Percentiles rank a stretch among this genome's conserved stretches.
These are phyloP conservation scores for Ammodytes marinus DNA, from an alignment of 2,113 vertebrate genomes.

Conservation along the genomic window DNA sequence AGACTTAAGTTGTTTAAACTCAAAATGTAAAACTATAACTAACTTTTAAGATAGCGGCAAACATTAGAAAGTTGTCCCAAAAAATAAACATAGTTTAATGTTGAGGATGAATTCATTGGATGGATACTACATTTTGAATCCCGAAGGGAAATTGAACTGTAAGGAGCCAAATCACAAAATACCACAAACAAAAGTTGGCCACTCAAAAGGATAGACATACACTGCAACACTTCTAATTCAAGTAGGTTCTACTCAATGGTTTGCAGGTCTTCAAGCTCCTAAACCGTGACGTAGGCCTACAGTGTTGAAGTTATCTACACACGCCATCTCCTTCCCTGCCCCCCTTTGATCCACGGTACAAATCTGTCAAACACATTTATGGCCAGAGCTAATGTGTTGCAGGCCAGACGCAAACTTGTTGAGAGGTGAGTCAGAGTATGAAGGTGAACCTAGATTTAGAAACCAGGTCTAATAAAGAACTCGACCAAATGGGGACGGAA, in stretches of 20 bases:
- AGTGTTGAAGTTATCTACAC: constrained; percentile 40
- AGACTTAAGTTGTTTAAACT: too few relatives aligned
- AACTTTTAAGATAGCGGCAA: too few relatives aligned
- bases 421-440: constrained; percentile 25
- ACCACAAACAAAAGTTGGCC: neutral
- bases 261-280: constrained; percentile 1
- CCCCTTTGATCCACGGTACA: constrained; percentile 46
- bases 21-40: too few relatives aligned
- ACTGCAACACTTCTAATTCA: too few relatives aligned
- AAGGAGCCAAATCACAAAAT: neutral
- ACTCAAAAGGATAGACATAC: neutral
- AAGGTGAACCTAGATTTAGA: constrained; percentile 7
- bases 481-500: neutral
- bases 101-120: neutral
- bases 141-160: neutral
- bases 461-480: constrained; percentile 12
- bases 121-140: neutral
- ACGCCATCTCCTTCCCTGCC: constrained; percentile 22
- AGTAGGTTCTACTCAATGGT: neutral
- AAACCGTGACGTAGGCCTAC: constrained; percentile 23
- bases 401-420: constrained; percentile 10
- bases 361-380: constrained; percentile 72
- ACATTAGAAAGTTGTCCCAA: too few relatives aligned
- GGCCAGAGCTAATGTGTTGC: constrained; percentile 54
- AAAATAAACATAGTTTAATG: too few relatives aligned